Percentiles rank a stretch among this genome's conserved stretches.
Evolutionary conservation across 2,888 invertebrate species (phyloP).

Genomic region (Hesperia comma): DNA sequence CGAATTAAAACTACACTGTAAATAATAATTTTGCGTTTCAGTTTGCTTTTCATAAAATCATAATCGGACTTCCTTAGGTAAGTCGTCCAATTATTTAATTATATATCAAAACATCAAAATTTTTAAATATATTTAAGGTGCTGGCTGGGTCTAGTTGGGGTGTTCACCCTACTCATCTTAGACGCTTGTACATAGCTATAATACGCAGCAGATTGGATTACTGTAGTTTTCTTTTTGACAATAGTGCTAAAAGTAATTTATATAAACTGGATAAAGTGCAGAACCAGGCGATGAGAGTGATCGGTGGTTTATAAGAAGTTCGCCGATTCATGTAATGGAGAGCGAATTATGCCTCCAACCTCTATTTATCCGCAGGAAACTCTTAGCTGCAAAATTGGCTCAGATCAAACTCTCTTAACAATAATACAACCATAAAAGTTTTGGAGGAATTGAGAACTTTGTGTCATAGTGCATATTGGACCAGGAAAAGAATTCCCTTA

Average conservation of each 20-base stretch:
- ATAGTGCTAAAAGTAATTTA: slow-evolving; percentile 37
- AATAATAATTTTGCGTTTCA: too few relatives aligned
- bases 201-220: slow-evolving; percentile 47
- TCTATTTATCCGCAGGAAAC: slow-evolving; percentile 38
- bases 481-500: slow-evolving; percentile 37
- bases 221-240: slow-evolving; percentile 42
- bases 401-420: slow-evolving; percentile 15
- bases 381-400: slow-evolving; percentile 39
- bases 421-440: slow-evolving; percentile 11
- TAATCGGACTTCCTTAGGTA: too few relatives aligned
- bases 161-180: slow-evolving; percentile 44
- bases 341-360: slow-evolving; percentile 42
- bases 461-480: slow-evolving; percentile 32
- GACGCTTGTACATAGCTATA: slow-evolving; percentile 45
- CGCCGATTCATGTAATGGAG: slow-evolving; percentile 43
- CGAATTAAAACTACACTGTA: too few relatives aligned
- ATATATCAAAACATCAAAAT: slow-evolving; percentile 27
- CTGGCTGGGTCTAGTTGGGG: slow-evolving; percentile 45
- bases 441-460: slow-evolving; percentile 8
- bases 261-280: slow-evolving; percentile 43
- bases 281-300: slow-evolving; percentile 42
- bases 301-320: slow-evolving; percentile 43
- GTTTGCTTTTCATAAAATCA: too few relatives aligned
- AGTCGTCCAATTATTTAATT: slow-evolving; percentile 41
- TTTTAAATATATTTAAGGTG: slow-evolving; percentile 42